A percentile compares a stretch with the other conserved stretches of the same genome.
These are phyloP conservation scores for Noctua janthe DNA, from an alignment of 2,888 invertebrate species.

Conservation along the genomic window DNA sequence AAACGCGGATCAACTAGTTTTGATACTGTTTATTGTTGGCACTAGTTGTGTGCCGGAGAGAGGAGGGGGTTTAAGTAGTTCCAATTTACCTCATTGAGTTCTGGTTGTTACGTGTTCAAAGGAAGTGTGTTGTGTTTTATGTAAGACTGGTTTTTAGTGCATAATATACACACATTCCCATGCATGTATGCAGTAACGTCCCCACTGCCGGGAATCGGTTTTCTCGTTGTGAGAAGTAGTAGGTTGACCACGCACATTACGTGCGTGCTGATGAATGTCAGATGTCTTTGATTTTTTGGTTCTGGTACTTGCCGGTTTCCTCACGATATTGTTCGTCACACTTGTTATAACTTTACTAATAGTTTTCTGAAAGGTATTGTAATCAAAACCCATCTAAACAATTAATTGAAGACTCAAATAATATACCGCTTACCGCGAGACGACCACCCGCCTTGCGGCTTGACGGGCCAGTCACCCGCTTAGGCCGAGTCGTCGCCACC, in stretches of 20 bases:
- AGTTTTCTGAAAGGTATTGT: not conserved
- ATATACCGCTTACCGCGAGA: not conserved
- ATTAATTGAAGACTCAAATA: not conserved
- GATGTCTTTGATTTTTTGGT: not conserved
- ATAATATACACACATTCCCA: not conserved
- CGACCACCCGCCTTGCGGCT: not conserved
- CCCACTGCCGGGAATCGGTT: not conserved
- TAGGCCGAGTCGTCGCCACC: not conserved
- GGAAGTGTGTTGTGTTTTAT: not conserved
- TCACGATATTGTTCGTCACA: not conserved
- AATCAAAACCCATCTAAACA: not conserved
- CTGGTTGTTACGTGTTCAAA: conserved; percentile 9
- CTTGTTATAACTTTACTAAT: not conserved
- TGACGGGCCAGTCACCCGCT: not conserved
- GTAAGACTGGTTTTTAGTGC: not conserved
- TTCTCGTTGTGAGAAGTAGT: not conserved
- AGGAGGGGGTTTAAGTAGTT: conserved; percentile 20
- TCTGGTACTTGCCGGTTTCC: not conserved
- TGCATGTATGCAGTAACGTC: not conserved
- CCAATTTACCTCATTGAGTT: conserved; percentile 9
- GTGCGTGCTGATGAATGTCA: not conserved
- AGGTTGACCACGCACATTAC: not conserved
- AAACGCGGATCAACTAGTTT: conserved; percentile 27
- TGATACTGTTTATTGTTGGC: conserved; percentile 29
- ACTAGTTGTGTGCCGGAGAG: not conserved